Percentiles rank a stretch among this genome's conserved stretches.
These are phyloP conservation scores for Lepus europaeus DNA, from an alignment of 2,113 vertebrate species.

Conservation along the genomic window DNA sequence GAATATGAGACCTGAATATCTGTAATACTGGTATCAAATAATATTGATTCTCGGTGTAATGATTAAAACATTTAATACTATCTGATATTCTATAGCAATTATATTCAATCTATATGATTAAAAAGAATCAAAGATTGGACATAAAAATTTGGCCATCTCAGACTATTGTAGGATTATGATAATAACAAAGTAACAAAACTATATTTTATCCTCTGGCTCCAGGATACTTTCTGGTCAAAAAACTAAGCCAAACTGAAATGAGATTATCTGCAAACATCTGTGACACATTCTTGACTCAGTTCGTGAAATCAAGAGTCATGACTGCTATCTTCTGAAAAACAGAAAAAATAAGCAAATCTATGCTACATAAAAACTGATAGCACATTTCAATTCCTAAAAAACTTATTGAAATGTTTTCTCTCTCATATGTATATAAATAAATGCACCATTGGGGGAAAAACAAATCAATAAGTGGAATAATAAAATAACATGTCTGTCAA, in stretches of 20 bases:
- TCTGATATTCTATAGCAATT: not conserved
- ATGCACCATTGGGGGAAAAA: not conserved
- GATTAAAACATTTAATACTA: constrained; percentile 8
- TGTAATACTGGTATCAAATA: not conserved
- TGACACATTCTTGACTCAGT: not conserved
- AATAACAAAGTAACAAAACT: not conserved
- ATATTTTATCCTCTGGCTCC: not conserved
- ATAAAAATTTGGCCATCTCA: not conserved
- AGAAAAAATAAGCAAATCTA: not conserved
- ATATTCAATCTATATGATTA: not conserved
- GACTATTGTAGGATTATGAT: not conserved
- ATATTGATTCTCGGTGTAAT: not conserved
- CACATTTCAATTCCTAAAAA: not conserved
- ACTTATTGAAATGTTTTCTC: constrained; percentile 24
- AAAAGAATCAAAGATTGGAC: not conserved
- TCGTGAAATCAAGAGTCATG: not conserved
- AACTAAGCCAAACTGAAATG: not conserved
- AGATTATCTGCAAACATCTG: not conserved
- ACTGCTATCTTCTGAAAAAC: not conserved
- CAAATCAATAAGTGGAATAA: not conserved
- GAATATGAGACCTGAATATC: not conserved
- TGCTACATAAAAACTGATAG: not conserved
- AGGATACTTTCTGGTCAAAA: not conserved
- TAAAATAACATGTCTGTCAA: constrained; percentile 46
- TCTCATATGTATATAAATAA: constrained; percentile 14